Conservation (phyloP, 2,113 vertebrate genomes). For the Spea bombifrons region DNA sequence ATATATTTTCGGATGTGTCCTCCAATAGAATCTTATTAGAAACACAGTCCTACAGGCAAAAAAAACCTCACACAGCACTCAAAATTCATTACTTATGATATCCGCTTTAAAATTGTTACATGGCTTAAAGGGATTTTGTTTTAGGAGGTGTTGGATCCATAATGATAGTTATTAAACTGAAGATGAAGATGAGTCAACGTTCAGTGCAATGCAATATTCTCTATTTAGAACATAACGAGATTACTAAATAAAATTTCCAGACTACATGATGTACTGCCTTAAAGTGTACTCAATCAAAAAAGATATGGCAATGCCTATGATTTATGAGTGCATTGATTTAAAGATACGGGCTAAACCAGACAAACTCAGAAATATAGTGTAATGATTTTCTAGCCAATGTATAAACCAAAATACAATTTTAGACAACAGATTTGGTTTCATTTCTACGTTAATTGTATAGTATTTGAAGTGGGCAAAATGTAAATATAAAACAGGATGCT, state of each 20-base stretch:
- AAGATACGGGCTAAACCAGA: no score
- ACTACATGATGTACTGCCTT: neutral
- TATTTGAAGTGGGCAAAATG: no score
- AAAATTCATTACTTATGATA: conserved; percentile 17
- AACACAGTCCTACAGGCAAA: conserved; percentile 25
- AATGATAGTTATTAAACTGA: neutral
- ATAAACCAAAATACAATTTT: no score
- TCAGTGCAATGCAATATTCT: neutral
- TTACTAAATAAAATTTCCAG: neutral
- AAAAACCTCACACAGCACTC: conserved; percentile 21
- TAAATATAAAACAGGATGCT: no score
- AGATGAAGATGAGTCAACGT: neutral
- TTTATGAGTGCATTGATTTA: no score
- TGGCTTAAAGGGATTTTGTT: conserved; percentile 13
- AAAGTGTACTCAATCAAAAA: neutral
- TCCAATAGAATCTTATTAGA: conserved; percentile 13
- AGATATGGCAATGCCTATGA: neutral
- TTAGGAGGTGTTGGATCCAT: conserved; percentile 4
- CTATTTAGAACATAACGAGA: neutral
- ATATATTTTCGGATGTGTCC: conserved; percentile 29
- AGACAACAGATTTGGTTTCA: no score
- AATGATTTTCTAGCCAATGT: no score
- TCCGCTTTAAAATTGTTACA: conserved; percentile 24
- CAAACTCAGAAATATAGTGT: no score
- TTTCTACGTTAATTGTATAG: no score